Conservation (phyloP, 2,797 vertebrate genomes). For the Hirundo rustica region DNA sequence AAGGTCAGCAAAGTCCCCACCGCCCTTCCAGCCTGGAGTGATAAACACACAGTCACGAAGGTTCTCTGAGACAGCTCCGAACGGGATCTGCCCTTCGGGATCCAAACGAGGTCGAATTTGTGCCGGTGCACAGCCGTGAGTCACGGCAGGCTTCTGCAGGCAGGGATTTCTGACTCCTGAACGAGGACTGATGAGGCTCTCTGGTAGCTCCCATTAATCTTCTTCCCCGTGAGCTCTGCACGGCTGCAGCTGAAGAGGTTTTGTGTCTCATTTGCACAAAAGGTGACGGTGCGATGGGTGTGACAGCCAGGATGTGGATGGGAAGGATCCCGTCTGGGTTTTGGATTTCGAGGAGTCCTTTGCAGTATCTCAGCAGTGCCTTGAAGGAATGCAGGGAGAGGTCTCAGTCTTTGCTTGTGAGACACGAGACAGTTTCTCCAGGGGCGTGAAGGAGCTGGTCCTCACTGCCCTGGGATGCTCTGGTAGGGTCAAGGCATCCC, state of each 20-base stretch:
- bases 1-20: not conserved
- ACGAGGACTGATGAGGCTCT: slow-evolving; percentile 43
- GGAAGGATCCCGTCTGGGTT: not conserved
- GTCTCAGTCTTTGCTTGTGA: not conserved
- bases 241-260: not conserved
- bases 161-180: slow-evolving; percentile 25
- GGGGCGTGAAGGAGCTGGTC: not conserved
- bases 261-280: slow-evolving; percentile 1
- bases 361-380: not conserved
- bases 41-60: not conserved
- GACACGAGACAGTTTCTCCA: not conserved
- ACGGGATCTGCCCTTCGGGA: slow-evolving; percentile 19
- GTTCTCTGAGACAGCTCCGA: not conserved
- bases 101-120: not conserved
- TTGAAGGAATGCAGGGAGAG: not conserved
- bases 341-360: not conserved
- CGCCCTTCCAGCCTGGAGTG: not conserved
- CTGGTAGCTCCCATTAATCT: slow-evolving; percentile 32
- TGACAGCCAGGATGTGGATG: not conserved
- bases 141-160: slow-evolving; percentile 6
- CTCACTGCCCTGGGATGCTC: not conserved
- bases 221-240: not conserved
- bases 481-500: not conserved
- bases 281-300: not conserved
- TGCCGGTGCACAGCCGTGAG: not conserved